Evolutionary conservation across 2,888 invertebrate species (phyloP).

Genomic region (Vandiemenella viatica): DNA sequence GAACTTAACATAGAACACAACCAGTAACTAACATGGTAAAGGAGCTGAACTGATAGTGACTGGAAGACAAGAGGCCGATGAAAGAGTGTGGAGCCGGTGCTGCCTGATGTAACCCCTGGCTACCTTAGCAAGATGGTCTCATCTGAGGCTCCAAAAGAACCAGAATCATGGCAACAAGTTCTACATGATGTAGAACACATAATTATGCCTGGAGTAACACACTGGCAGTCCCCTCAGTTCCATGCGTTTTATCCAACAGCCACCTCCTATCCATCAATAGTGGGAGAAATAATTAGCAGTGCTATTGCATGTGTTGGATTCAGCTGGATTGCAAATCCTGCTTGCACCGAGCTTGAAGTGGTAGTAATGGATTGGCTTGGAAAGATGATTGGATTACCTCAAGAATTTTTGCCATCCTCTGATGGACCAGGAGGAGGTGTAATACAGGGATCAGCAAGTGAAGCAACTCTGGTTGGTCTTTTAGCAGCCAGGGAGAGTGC

Average conservation of each 20-base stretch:
- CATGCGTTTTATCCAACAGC: conserved; percentile 83
- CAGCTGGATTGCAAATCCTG: conserved; percentile 78
- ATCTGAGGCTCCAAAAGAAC: conserved; percentile 61
- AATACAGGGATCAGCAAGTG: conserved; percentile 84
- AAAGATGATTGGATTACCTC: conserved; percentile 66
- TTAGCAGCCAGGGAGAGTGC: conserved; percentile 60
- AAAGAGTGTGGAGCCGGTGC: too few relatives aligned
- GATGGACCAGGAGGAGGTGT: conserved; percentile 71
- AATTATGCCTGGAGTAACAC: conserved; percentile 89
- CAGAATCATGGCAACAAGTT: conserved; percentile 77
- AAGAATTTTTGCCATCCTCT: conserved; percentile 61
- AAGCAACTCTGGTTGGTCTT: conserved; percentile 69
- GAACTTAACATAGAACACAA: too few relatives aligned
- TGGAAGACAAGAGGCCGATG: too few relatives aligned
- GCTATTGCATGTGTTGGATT: conserved; percentile 79
- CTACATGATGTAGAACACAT: conserved; percentile 72
- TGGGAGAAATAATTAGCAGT: conserved; percentile 68
- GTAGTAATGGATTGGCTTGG: conserved; percentile 89
- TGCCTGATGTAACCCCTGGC: conserved; percentile 81
- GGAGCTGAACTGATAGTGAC: too few relatives aligned
- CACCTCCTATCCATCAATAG: conserved; percentile 67
- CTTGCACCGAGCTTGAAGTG: conserved; percentile 84
- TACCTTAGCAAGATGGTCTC: conserved; percentile 72
- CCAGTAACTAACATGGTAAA: too few relatives aligned
- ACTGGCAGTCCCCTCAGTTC: conserved; percentile 89